Base-by-base conservation (phyloP, 2,888 invertebrate genomes). In the Antheraea yamamai region DNA sequence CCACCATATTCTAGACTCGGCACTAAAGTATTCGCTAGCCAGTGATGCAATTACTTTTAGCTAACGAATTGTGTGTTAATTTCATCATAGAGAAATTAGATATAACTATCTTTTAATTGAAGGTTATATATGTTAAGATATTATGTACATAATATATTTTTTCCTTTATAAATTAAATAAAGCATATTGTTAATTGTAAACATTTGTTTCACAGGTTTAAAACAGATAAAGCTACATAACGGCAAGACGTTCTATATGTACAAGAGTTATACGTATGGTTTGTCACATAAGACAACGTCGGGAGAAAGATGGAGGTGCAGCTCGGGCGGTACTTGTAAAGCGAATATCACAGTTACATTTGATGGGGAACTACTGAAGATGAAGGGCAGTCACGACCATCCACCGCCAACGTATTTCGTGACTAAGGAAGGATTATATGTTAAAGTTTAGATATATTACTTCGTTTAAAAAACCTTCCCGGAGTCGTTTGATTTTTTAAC, bases 231-330 rank as follows among this genome's bases (percentile, higher is more conserved):
- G 8, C 35, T 83, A 8, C 7, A n/a, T 0, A 81, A 77, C 30
- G 84, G 84, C 4, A 80, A 74, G 61, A 78, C 39, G 7, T 78
- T 78, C 66, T 80, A 76, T 52, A 80, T 83, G 80, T 81, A 82
- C 72, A 70, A 79, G 30, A 70, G 77, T 8, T 82, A 81, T 73
- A 81, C 83, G 0, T 84, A 79, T 52, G 70, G 75, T 0, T 74
- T 75, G 20, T 76, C 78, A 4, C 73, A 77, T 47, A 80, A 73
- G 7, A 70, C 78, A 8, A 68, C 35, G 20, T 35, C 35, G 1
- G 75, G 75, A 1, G 70, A 75, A 39, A 74, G 80, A 1, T 84
- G 82, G 80, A 78, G 83, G 0, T 84, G 84, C 72, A 80, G 76
- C 61, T 10, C 23, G 12, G 61, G 61, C 23, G 39, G 70, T 1